Base-by-base conservation (phyloP, 1,140 invertebrate genomes). In the Choristoneura fumiferana region DNA sequence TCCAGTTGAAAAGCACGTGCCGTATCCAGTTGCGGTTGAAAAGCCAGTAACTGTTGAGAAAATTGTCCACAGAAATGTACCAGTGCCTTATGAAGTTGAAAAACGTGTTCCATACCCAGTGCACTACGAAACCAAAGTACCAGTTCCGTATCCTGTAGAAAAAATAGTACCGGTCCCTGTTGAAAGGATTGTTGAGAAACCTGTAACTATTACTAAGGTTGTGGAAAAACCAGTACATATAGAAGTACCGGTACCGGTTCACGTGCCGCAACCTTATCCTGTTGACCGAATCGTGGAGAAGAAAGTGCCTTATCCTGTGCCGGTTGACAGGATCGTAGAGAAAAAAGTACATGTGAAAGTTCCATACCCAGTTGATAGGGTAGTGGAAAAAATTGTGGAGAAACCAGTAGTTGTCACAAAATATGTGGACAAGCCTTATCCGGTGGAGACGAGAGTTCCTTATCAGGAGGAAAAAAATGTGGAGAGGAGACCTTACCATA, bases 151-250 rank as follows among this genome's bases (percentile, higher is more conserved):
- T 69, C 76, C 86, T 0, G 86, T 90, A n/a, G 90, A 91, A 3
- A 84, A 84, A 36, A 78, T 87, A 59, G 58, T 87, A 9, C 81
- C 77, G 15, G 66, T 75, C 0, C 72, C 76, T 18, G 89, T 91
- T n/a, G 90, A 91, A 49, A 91, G 87, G 62, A 89, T 92, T 36
- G 86, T 92, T 0, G 91, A 92, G 69, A 92, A 91, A 69, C 90
- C 91, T 0, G 78, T 91, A 6, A 86, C 87, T 56, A 78, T 92
- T 1, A 92, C 92, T 8, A 92, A 92, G 67, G 81, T 90, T 14
- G 67, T 91, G 1, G 90, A 92, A 59, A 91, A 90, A 66, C 87
- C 87, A 3, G 81, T 90, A 60, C 84, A 90, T 37, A 78, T 92
- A 10, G 86, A 91, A 67, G 84, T 92, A 9, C 88, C 88, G 1